Evolutionary conservation across 2,797 vertebrate species (phyloP).

Genomic region (Onychomys torridus): DNA sequence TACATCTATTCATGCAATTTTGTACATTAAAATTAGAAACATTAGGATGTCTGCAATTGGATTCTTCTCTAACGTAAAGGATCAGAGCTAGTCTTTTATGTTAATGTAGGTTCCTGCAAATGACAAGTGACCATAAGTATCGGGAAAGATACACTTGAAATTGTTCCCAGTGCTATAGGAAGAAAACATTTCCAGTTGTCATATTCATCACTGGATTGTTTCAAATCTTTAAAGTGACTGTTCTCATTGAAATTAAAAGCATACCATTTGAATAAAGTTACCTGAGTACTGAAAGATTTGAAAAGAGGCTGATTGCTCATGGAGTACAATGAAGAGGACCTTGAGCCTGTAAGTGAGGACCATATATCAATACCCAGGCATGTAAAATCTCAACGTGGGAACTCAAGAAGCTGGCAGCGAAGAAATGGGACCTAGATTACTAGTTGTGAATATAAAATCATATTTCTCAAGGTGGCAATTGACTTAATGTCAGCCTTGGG

Average conservation of each 20-base stretch:
- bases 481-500: not conserved
- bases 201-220: not conserved
- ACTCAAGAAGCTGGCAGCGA: not conserved
- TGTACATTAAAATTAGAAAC: not conserved
- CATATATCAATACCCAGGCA: not conserved
- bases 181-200: not conserved
- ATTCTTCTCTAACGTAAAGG: not conserved
- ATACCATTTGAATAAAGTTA: not conserved
- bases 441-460: not conserved
- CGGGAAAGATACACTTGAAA: not conserved
- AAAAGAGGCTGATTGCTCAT: not conserved
- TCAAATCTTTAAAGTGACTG: not conserved
- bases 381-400: not conserved
- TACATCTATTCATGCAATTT: not conserved
- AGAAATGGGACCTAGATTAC: not conserved
- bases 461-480: not conserved
- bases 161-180: not conserved
- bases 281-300: not conserved
- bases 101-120: not conserved
- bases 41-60: not conserved
- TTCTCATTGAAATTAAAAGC: not conserved
- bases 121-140: not conserved
- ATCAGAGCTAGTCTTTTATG: not conserved
- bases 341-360: not conserved
- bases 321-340: not conserved